Conservation (phyloP, 2,797 vertebrate genomes). For the Percopsis omiscomaycus region DNA sequence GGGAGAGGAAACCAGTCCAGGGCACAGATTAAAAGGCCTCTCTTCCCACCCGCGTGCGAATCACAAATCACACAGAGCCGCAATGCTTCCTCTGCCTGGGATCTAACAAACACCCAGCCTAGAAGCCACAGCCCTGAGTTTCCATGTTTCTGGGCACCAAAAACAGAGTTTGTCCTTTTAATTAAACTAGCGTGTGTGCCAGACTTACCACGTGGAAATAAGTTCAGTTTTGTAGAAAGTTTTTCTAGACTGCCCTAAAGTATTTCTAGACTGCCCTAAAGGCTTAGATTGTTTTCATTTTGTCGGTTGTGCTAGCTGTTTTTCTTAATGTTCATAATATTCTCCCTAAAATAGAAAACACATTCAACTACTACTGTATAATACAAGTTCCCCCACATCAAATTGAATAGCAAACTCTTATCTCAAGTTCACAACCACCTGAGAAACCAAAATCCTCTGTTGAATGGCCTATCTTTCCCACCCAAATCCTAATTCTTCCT, state of each 20-base stretch:
- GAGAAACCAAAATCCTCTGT: constrained; percentile 54
- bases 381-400: too few relatives aligned
- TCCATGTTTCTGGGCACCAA: constrained; percentile 47
- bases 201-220: constrained; percentile 42
- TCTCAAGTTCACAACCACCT: constrained; percentile 15
- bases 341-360: too few relatives aligned
- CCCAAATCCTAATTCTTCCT: constrained; percentile 67
- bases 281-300: not conserved
- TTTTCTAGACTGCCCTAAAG: not conserved
- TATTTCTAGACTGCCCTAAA: not conserved
- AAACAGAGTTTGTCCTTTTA: constrained; percentile 51
- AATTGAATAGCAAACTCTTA: too few relatives aligned
- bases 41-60: constrained; percentile 62
- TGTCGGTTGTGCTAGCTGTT: constrained; percentile 3
- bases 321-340: too few relatives aligned
- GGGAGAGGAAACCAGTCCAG: constrained; percentile 43
- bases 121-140: constrained; percentile 34
- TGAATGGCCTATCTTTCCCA: constrained; percentile 54
- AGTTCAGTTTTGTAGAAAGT: not conserved
- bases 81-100: constrained; percentile 52
- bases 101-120: constrained; percentile 63
- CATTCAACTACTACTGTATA: too few relatives aligned
- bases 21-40: constrained; percentile 66
- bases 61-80: constrained; percentile 60
- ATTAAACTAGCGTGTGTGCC: constrained; percentile 37